Evolutionary conservation across 2,888 invertebrate genomes (phyloP), one percentile per base, ranked within the genome.

Genomic region (Nomada lathburiana): DNA sequence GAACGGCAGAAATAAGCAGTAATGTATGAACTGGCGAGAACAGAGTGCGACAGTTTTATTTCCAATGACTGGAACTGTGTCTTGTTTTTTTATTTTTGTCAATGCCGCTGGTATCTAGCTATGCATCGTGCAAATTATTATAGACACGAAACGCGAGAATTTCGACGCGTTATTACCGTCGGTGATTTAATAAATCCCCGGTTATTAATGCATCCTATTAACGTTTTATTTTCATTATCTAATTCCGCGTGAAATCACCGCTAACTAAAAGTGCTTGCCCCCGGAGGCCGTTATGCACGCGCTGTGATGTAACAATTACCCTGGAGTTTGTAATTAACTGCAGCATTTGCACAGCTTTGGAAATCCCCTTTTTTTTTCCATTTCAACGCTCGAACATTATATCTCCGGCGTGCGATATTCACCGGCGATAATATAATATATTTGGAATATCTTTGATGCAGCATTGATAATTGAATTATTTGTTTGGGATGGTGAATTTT

Each of bases 11-110:
- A 53, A 53, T 20, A 20, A 53, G 20, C 10, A 53, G 20, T 11
- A 20, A 20, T 53, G 36, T 36, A 36, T 36, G 7, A 36, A 36
- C 7, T 26, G 26, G 2, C 57, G 57, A 23, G 11, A 57, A 57
- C 13, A 57, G 23, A 16, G 16, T 20, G 53, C 53, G 53, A 53
- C 20, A 20, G n/a, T 53, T 53, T 20, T 20, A 2, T 11, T n/a
- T 53, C 53, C 20, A 20, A 53, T 11, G n/a, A 9, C n/a, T 20
- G 13, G 29, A 29, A 2, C 18, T 42, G 36, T 23, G 42, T 4
- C 23, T 65, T 74, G 75, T 77, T 75, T 83, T 78, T 78, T 82
- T 78, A 75, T 74, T 72, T 64, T 60, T 75, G 71, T 82, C 83
- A 74, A 20, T 64, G 71, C 71, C 42, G 53, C 16, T 20, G 67